Evolutionary conservation across 2,888 invertebrate genomes (phyloP), one percentile per base, ranked within the genome.

Genomic region (Drosophila mercatorum): DNA sequence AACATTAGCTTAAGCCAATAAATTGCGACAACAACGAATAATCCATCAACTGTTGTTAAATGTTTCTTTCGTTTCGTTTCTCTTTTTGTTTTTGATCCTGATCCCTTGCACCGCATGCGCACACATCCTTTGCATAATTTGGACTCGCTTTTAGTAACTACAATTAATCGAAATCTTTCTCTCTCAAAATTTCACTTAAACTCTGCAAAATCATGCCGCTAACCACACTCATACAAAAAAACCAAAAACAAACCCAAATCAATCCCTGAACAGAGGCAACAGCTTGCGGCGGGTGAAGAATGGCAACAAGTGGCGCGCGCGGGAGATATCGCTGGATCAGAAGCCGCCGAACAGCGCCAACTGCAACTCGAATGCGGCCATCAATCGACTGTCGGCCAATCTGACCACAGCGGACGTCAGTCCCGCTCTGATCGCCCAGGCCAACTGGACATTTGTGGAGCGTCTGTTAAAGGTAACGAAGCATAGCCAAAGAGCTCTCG

Each of bases 401-500:
- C 72, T 93, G 51, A 91, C 92, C 52, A 91, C 92, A 17, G 89
- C 92, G 12, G 93, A 93, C 70, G 88, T 93, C 52, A 97, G 97
- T 76, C 97, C 98, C 0, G 97, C 98, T 0, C 95, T 97, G 44
- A 97, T 99, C 88, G 98, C 98, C 14, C 98, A 99, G 92, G 98
- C 98, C 41, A 99, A 99, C 93, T 98, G 98, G 96, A 97, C 97
- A 31, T 99, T 99, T 94, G 99, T 99, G 55, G 99, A 99, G 91
- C 98, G 98, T 92, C 94, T 99, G 82, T 94, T 99, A 56, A 98
- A 98, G 95, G 99, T 97, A 93, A 65, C 2, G 3, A 38, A 4
- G 51, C 34, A 7, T 6, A 51, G 22, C 12, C 7, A 22, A 51
- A 4, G 2, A 12, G 7, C 34, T 7, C 34, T 51, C 4, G 12